phyloP scores from a whole-genome alignment of 2,113 vertebrate genomes.

The Pongo abelii region DNA sequence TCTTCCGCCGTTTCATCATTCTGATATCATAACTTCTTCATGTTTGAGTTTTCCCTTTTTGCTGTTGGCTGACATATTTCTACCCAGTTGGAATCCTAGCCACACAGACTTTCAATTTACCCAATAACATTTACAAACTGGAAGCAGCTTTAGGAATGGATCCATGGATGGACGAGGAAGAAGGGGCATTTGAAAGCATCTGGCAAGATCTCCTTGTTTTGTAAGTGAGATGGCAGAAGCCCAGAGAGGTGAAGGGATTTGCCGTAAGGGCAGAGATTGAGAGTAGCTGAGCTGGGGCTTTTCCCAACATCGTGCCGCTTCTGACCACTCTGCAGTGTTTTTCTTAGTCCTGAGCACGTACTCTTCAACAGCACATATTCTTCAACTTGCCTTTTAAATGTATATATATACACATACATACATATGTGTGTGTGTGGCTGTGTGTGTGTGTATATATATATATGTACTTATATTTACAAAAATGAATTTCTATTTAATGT shows the following conservation, averaged over 20 bases:
- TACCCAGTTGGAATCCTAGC: not conserved
- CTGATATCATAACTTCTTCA: not conserved
- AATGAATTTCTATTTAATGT: not conserved
- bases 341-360: not conserved
- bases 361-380: not conserved
- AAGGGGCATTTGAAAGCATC: not conserved
- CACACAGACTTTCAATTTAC: not conserved
- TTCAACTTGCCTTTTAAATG: not conserved
- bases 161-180: not conserved
- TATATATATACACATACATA: no score
- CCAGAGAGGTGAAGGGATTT: not conserved
- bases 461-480: not conserved
- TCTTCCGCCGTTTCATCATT: not conserved
- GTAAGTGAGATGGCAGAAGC: not conserved
- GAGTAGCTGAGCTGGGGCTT: not conserved
- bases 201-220: not conserved
- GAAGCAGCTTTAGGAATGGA: not conserved
- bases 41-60: not conserved
- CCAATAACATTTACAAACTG: not conserved
- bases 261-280: not conserved
- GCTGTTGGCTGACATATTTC: not conserved
- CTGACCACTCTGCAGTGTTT: rapidly evolving
- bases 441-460: not conserved
- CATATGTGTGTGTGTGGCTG: not conserved
- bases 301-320: not conserved